Evolutionary conservation across 2,797 vertebrate species (phyloP).

Genomic region (Lates japonicus): DNA sequence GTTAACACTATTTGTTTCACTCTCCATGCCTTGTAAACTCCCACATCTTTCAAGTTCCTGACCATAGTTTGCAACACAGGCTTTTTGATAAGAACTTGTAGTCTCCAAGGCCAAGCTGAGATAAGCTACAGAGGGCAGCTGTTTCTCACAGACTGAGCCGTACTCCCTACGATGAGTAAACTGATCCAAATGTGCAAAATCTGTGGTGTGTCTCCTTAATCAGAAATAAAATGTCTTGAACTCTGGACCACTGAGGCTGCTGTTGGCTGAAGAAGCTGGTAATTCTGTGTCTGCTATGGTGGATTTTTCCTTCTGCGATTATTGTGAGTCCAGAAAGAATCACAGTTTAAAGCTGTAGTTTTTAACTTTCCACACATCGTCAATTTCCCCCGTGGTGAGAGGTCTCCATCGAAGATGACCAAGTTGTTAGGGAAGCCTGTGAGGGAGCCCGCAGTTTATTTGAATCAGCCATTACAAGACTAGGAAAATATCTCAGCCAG

Average conservation of each 20-base stretch:
- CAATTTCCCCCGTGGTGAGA: conserved; percentile 22
- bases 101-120: conserved; percentile 13
- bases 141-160: conserved; percentile 10
- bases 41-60: conserved; percentile 16
- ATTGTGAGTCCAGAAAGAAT: conserved; percentile 10
- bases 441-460: conserved; percentile 31
- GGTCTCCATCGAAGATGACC: conserved; percentile 13
- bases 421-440: conserved; percentile 36
- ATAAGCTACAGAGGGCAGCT: conserved; percentile 27
- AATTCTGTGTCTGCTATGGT: conserved; percentile 4
- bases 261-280: background rate
- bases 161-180: conserved; percentile 8
- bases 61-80: conserved; percentile 16
- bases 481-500: conserved; percentile 58
- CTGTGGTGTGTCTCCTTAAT: conserved; percentile 10
- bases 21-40: background rate
- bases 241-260: background rate
- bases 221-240: conserved; percentile 24
- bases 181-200: conserved; percentile 29
- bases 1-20: background rate
- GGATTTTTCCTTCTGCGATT: conserved; percentile 12
- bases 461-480: conserved; percentile 40
- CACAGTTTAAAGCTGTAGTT: conserved; percentile 20
- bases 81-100: conserved; percentile 20
- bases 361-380: conserved; percentile 29